Percentiles rank a stretch among this genome's conserved stretches.
Conservation (phyloP, 2,888 invertebrate genomes). For the Dryocosmus kuriphilus region DNA sequence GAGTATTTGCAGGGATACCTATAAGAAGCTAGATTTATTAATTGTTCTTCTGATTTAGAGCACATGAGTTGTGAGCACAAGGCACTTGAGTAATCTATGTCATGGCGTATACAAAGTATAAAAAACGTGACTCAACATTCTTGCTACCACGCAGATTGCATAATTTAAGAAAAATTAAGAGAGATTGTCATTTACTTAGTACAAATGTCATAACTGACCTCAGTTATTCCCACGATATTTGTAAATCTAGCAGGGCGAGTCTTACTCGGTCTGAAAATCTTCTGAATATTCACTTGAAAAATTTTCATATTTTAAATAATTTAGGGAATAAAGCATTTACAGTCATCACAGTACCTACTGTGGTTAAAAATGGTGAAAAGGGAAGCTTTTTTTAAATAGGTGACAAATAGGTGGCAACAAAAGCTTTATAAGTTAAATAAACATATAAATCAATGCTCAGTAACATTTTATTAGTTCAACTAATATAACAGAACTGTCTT, state of each 20-base stretch:
- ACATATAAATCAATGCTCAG: too few relatives aligned
- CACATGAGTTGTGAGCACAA: constrained; percentile 13
- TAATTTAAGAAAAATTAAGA: constrained; percentile 1
- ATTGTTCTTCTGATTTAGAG: constrained; percentile 25
- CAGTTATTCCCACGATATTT: background rate
- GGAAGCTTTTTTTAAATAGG: too few relatives aligned
- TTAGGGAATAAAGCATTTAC: background rate
- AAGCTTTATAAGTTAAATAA: too few relatives aligned
- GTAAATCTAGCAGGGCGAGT: background rate
- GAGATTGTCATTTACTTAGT: constrained; percentile 11
- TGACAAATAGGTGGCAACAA: too few relatives aligned
- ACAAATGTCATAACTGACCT: background rate
- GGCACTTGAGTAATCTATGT: constrained; percentile 35
- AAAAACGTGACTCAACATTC: constrained; percentile 36
- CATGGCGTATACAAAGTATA: constrained; percentile 30
- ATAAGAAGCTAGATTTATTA: constrained; percentile 14
- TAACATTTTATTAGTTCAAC: too few relatives aligned
- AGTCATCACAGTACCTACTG: too few relatives aligned
- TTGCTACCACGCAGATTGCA: constrained; percentile 7
- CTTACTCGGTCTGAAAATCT: background rate
- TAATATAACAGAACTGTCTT: too few relatives aligned
- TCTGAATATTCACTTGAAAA: background rate
- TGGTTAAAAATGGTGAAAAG: too few relatives aligned
- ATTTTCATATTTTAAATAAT: constrained; percentile 4
- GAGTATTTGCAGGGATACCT: constrained; percentile 3